These are phyloP conservation scores for Dione juno DNA, from an alignment of 2,888 invertebrate species.

Conservation along the genomic window DNA sequence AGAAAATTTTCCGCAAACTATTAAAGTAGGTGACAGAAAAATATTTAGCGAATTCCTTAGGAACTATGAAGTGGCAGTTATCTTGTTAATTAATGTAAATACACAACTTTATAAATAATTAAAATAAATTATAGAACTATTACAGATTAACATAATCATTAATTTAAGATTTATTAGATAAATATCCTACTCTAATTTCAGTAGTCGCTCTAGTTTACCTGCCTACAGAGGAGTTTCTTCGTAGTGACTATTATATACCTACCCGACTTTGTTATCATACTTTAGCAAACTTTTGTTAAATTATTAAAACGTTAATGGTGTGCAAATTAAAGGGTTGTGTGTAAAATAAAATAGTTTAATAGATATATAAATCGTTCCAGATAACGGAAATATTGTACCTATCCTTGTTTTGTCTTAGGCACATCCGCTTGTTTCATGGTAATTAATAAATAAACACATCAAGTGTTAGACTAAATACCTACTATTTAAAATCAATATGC, in stretches of 20 bases:
- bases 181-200: conserved; percentile 75
- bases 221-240: conserved; percentile 62
- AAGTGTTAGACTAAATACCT: conserved; percentile 63
- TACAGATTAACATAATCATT: conserved; percentile 81
- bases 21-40: conserved; percentile 35
- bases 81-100: conserved; percentile 69
- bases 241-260: conserved; percentile 60
- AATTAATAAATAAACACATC: conserved; percentile 49
- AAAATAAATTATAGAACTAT: conserved; percentile 77
- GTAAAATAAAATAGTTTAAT: conserved; percentile 82
- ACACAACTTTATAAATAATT: conserved; percentile 77
- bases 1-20: conserved; percentile 47
- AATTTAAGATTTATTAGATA: conserved; percentile 76
- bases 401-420: conserved; percentile 55
- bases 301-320: conserved; percentile 74
- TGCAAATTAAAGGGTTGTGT: conserved; percentile 84
- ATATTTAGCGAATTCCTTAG: conserved; percentile 41
- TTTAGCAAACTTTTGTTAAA: conserved; percentile 63
- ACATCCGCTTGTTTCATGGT: conserved; percentile 53
- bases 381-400: conserved; percentile 58
- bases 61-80: conserved; percentile 71
- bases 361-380: conserved; percentile 74
- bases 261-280: conserved; percentile 56
- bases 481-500: conserved; percentile 71
- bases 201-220: conserved; percentile 75